phyloP scores from a whole-genome alignment of 2,113 vertebrate species.

The Silurus asotus region DNA sequence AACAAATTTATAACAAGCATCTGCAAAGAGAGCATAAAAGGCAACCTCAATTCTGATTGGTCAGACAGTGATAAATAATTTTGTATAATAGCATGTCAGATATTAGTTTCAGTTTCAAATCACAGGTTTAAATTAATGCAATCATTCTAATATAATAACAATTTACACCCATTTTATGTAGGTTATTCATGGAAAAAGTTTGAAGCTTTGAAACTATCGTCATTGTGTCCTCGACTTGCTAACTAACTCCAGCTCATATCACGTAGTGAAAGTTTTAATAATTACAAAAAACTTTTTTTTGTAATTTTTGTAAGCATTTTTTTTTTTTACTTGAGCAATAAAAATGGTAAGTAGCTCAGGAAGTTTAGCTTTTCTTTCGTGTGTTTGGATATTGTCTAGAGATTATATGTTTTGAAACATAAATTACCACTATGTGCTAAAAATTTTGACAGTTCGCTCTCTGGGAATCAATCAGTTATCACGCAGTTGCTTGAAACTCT shows the following conservation, averaged over 20 bases:
- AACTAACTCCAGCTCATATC: neutral
- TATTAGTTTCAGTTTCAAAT: neutral
- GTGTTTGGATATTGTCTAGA: neutral
- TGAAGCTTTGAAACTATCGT: neutral
- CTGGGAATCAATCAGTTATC: conserved; percentile 52
- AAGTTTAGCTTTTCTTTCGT: neutral
- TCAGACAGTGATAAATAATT: neutral
- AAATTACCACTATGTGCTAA: conserved; percentile 49
- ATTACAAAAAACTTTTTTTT: no score
- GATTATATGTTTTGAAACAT: conserved; percentile 29
- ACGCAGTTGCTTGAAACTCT: conserved; percentile 58
- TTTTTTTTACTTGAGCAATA: neutral
- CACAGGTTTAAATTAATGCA: neutral
- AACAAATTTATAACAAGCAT: neutral
- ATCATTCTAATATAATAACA: neutral
- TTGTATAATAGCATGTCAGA: neutral
- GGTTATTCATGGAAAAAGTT: neutral
- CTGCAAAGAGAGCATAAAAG: neutral
- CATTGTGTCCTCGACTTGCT: neutral
- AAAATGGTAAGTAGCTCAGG: neutral
- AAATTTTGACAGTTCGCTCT: neutral
- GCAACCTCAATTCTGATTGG: neutral
- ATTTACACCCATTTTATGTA: neutral
- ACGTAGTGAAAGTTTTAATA: neutral
- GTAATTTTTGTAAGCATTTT: no score